Conservation (phyloP, 2,113 vertebrate species). For the Pavo muticus region DNA sequence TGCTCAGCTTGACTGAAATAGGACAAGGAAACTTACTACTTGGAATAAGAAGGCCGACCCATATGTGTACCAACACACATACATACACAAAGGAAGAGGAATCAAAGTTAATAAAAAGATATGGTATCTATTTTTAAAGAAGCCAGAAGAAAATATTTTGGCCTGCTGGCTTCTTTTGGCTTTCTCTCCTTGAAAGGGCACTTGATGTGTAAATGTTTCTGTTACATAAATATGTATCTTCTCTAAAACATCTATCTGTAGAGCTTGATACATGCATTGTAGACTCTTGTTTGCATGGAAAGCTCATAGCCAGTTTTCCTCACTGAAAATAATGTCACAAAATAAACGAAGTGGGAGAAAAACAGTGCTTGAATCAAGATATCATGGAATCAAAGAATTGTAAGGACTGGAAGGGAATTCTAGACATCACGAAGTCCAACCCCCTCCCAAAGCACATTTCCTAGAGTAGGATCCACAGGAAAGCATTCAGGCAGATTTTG, state of each 20-base stretch:
- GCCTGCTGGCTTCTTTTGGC: not conserved
- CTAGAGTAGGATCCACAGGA: too few relatives aligned
- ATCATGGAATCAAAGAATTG: too few relatives aligned
- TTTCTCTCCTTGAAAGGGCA: not conserved
- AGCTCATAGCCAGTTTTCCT: not conserved
- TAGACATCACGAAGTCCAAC: too few relatives aligned
- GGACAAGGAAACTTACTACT: not conserved
- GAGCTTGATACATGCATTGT: not conserved
- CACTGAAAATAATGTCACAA: not conserved
- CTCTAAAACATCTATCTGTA: not conserved
- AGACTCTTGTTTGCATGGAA: not conserved
- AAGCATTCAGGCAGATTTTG: too few relatives aligned
- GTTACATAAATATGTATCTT: not conserved
- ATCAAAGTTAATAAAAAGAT: not conserved
- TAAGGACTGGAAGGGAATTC: too few relatives aligned
- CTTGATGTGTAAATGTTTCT: not conserved
- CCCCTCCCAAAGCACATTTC: too few relatives aligned
- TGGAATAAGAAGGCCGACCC: not conserved
- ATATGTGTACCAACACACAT: rapidly evolving
- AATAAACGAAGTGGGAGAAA: not conserved
- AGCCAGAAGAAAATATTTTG: not conserved
- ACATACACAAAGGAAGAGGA: not conserved
- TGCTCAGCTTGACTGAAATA: not conserved
- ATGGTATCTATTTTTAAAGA: not conserved
- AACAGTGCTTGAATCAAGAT: not conserved